phyloP scores from a whole-genome alignment of 2,797 vertebrate genomes.

The Tenualosa ilisha region DNA sequence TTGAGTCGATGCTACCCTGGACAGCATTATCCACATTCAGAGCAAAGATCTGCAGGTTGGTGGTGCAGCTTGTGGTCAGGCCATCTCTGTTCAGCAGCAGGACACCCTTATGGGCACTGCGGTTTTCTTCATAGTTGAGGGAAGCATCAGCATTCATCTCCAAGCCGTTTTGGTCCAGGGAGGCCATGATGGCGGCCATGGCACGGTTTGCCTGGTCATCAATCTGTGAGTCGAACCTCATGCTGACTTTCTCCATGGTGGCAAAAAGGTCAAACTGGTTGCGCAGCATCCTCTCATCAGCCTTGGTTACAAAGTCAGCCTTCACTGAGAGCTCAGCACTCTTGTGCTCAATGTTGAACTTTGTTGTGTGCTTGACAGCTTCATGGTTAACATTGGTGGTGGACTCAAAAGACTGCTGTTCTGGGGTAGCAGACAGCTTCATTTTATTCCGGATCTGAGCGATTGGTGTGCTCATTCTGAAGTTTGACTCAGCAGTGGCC shows the following conservation, averaged over 20 bases:
- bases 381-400: slow-evolving; percentile 77
- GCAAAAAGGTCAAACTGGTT: slow-evolving; percentile 80
- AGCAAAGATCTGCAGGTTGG: slow-evolving; percentile 79
- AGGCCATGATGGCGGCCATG: slow-evolving; percentile 78
- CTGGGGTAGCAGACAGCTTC: slow-evolving; percentile 70
- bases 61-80: slow-evolving; percentile 83
- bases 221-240: slow-evolving; percentile 82
- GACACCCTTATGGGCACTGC: slow-evolving; percentile 84
- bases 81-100: slow-evolving; percentile 77
- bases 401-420: slow-evolving; percentile 73
- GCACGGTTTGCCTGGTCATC: slow-evolving; percentile 73
- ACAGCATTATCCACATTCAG: slow-evolving; percentile 84
- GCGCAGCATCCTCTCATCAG: slow-evolving; percentile 66
- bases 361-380: slow-evolving; percentile 78
- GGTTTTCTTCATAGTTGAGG: slow-evolving; percentile 76
- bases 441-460: slow-evolving; percentile 79
- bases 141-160: slow-evolving; percentile 84
- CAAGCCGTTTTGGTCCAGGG: slow-evolving; percentile 78
- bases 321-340: slow-evolving; percentile 78
- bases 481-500: slow-evolving; percentile 74
- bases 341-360: slow-evolving; percentile 75
- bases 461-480: slow-evolving; percentile 79
- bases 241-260: slow-evolving; percentile 67
- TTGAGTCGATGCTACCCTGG: slow-evolving; percentile 76
- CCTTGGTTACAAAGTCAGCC: slow-evolving; percentile 82